Conservation (phyloP, 1,140 invertebrate species). For the Brevipalpus yothersi region DNA sequence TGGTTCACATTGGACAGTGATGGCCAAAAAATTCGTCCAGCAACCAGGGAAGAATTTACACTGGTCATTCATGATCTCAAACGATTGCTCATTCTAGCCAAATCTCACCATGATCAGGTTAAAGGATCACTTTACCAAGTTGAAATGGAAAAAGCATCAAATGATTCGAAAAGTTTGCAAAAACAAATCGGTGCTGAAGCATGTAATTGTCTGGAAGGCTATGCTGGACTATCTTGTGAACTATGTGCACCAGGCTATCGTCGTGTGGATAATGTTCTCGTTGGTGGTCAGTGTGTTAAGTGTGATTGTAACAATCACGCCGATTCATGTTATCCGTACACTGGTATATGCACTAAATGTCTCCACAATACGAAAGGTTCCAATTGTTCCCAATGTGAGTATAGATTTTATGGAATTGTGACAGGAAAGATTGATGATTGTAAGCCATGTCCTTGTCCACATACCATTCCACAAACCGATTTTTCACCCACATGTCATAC, state of each 20-base stretch:
- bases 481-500: slow-evolving; percentile 58
- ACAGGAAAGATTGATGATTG: slow-evolving; percentile 48
- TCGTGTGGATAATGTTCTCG: slow-evolving; percentile 31
- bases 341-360: slow-evolving; percentile 51
- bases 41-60: slow-evolving; percentile 51
- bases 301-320: slow-evolving; percentile 77
- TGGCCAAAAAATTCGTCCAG: slow-evolving; percentile 22
- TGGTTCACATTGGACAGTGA: slow-evolving; percentile 42
- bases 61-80: slow-evolving; percentile 51
- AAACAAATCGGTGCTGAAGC: slow-evolving; percentile 23
- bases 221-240: slow-evolving; percentile 56
- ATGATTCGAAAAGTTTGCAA: slow-evolving; percentile 15
- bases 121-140: slow-evolving; percentile 36
- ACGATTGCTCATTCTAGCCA: slow-evolving; percentile 55
- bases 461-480: slow-evolving; percentile 43
- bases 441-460: slow-evolving; percentile 60
- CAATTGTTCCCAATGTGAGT: slow-evolving; percentile 57
- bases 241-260: slow-evolving; percentile 58
- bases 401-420: slow-evolving; percentile 78
- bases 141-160: slow-evolving; percentile 21
- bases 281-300: slow-evolving; percentile 40
- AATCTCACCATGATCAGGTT: slow-evolving; percentile 78
- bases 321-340: slow-evolving; percentile 45
- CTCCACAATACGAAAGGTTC: slow-evolving; percentile 39
- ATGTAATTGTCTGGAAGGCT: slow-evolving; percentile 33